A percentile compares a stretch with the other conserved stretches of the same genome.
Conservation (phyloP, 2,888 invertebrate genomes). For the Chrysopilus asiliformis region DNA sequence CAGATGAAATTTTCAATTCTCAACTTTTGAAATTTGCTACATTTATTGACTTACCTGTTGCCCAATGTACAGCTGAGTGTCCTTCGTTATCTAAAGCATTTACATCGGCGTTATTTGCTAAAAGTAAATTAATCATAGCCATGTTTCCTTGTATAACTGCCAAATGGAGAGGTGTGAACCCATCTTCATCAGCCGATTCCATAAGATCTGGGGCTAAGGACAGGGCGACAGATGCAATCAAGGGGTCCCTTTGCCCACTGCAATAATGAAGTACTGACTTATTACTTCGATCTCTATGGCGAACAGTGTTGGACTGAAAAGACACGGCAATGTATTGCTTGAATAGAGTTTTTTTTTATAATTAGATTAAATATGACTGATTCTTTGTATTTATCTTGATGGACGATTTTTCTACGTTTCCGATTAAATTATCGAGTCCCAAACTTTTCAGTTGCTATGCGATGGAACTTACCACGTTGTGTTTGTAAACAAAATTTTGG, state of each 20-base stretch:
- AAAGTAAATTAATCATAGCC: conserved; percentile 69
- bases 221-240: conserved; percentile 61
- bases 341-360: no score
- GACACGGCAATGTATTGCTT: no score
- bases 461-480: no score
- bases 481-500: no score
- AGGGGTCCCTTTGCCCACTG: conserved; percentile 42
- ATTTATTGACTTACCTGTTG: conserved; percentile 56
- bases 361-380: no score
- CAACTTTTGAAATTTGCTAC: no score
- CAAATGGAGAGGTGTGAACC: conserved; percentile 87
- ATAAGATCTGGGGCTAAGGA: conserved; percentile 77
- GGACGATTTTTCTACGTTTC: no score
- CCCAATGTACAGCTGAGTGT: conserved; percentile 96
- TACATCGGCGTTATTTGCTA: conserved; percentile 80
- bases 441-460: no score
- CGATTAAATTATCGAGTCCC: no score
- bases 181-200: conserved; percentile 79
- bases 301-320: no score
- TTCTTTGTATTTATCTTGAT: no score
- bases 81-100: conserved; percentile 85
- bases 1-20: no score
- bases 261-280: conserved; percentile 92
- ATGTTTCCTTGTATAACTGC: conserved; percentile 90
- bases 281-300: conserved; percentile 64